Base-by-base conservation (phyloP, 2,888 invertebrate genomes). In the Erebia aethiops region DNA sequence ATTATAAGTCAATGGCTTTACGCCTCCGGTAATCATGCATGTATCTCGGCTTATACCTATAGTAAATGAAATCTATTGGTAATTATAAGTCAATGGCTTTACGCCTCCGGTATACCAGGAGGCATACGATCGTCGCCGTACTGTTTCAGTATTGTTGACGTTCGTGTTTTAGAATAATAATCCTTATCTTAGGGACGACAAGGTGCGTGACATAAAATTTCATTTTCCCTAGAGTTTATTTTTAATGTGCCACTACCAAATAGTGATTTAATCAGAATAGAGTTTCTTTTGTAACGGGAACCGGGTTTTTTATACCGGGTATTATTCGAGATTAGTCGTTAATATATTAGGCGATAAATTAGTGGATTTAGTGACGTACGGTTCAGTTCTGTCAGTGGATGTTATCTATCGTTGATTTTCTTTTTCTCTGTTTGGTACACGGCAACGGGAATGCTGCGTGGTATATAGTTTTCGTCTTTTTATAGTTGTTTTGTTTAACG, bases 21-120 rank as follows among this genome's bases (percentile, higher is more conserved):
- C 76, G 78, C 77, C 75, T 76, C 76, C 75, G 72, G 77, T 76
- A 26, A n/a, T n/a, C n/a, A n/a, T n/a, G n/a, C n/a, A n/a, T n/a
- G n/a, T n/a, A n/a, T n/a, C n/a, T n/a, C n/a, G n/a, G n/a, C n/a
- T n/a, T n/a, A n/a, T n/a, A n/a, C n/a, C n/a, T n/a, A n/a, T n/a
- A n/a, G n/a, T n/a, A n/a, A n/a, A n/a, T n/a, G n/a, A n/a, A n/a
- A n/a, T n/a, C n/a, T n/a, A n/a, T n/a, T n/a, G n/a, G n/a, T n/a
- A n/a, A n/a, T n/a, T n/a, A n/a, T n/a, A n/a, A n/a, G n/a, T n/a
- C n/a, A n/a, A n/a, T n/a, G n/a, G n/a, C n/a, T n/a, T n/a, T n/a
- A n/a, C n/a, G n/a, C n/a, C n/a, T n/a, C n/a, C n/a, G n/a, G n/a
- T n/a, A n/a, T n/a, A n/a, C n/a, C n/a, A n/a, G n/a, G n/a, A n/a